Conservation (phyloP, 1,140 invertebrate species). For the Euura lappo region DNA sequence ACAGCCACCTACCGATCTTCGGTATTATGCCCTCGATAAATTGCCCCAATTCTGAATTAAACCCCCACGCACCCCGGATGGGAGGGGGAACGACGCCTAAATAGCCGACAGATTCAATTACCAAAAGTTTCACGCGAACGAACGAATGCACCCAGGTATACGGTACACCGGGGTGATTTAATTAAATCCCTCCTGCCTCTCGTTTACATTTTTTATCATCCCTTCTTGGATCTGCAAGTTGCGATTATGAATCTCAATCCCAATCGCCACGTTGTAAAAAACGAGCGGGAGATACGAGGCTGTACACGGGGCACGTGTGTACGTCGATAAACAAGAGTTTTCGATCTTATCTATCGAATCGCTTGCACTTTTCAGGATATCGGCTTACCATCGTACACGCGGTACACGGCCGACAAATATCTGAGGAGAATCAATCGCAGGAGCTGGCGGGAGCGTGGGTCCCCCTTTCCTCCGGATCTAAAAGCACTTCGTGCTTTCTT, state of each 20-base stretch:
- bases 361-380: slow-evolving; percentile 1
- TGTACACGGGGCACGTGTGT: neutral
- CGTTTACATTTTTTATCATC: neutral
- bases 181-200: neutral
- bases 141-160: neutral
- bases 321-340: neutral
- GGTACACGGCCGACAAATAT: neutral
- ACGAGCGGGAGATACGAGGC: neutral
- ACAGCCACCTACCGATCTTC: neutral
- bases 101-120: slow-evolving; percentile 5
- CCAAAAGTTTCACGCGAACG: neutral
- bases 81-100: neutral
- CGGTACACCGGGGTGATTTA: neutral
- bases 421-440: neutral
- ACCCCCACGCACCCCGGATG: neutral
- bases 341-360: neutral
- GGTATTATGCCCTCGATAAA: neutral
- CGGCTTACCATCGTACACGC: neutral
- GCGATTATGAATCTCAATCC: too few relatives aligned
- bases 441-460: too few relatives aligned
- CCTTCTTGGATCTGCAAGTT: neutral
- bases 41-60: slow-evolving; percentile 3
- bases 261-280: too few relatives aligned
- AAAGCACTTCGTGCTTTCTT: neutral
- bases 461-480: too few relatives aligned